Base-by-base conservation (phyloP, 2,113 vertebrate species). In the Cinclus cinclus region DNA sequence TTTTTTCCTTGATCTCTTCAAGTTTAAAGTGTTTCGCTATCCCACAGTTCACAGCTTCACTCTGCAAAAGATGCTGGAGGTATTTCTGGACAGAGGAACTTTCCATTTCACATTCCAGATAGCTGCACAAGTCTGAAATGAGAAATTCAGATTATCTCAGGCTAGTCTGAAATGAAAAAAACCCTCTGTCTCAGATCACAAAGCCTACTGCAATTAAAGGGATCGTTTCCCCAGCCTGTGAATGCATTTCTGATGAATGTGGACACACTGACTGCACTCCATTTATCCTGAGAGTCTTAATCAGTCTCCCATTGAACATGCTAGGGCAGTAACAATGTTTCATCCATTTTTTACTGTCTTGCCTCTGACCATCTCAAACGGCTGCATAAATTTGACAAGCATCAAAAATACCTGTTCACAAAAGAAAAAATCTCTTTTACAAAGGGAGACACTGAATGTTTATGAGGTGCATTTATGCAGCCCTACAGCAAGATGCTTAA, bases 61-160 rank as follows among this genome's bases (percentile, higher is more conserved):
- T 98, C 93, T 98, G 97, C 97, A 99, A 98, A 91, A 99, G 98
- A 92, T 98, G 97, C 97, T 98, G 98, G 56, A 99, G 95, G 94
- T 99, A 98, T 79, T 96, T 97, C 87, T 98, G 96, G 79, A 98
- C 98, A 24, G 98, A 97, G 56, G 95, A 96, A 95, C 96, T 97
- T 94, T 99, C 99, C 65, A 98, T 97, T 94, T 99, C 98, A 87
- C 97, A 96, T 75, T 98, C 98, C 97, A 99, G 97, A 95, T 97
- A 97, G 67, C 95, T 96, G 97, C 98, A 99, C 56, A 99, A 96
- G 71, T 99, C 99, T 99, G 87, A 85, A 94, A 89, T 49, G 89
- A 93, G 69, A 52, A 83, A 91, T 86, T 84, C 33, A 50, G 73
- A 84, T 93, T 83, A 94, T 79, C 56, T 87, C 68, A 81, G 63